phyloP scores from a whole-genome alignment of 92 coral and sea anemone genomes.

The Bergia sp. region DNA sequence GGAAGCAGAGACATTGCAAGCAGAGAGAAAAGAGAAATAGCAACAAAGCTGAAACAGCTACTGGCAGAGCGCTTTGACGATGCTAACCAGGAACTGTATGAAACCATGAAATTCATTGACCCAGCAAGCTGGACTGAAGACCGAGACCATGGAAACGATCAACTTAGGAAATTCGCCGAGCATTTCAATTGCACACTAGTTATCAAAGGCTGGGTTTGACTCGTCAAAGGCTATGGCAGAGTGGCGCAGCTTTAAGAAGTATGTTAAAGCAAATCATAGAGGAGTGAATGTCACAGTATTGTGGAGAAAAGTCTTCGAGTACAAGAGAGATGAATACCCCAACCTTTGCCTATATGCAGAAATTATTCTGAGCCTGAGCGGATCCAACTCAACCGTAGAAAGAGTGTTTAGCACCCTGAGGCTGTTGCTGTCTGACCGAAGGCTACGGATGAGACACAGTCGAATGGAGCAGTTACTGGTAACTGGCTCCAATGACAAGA shows the following conservation, averaged over 20 bases:
- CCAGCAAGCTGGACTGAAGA: conserved; percentile 16
- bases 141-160: conserved; percentile 22
- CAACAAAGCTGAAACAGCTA: conserved; percentile 15
- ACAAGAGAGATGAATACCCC: too few species aligned
- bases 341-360: too few species aligned
- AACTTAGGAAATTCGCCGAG: conserved; percentile 11
- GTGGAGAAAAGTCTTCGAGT: too few species aligned
- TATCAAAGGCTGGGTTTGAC: conserved; percentile 29
- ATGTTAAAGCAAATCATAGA: conserved; percentile 19
- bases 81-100: conserved; percentile 20
- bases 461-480: too few species aligned
- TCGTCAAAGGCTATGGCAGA: not conserved
- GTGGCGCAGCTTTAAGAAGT: conserved; percentile 23
- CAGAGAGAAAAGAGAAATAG: conserved; percentile 22
- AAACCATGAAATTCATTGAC: conserved; percentile 35
- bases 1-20: conserved; percentile 24
- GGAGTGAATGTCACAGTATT: not conserved
- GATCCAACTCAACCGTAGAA: too few species aligned
- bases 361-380: too few species aligned
- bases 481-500: too few species aligned
- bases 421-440: too few species aligned
- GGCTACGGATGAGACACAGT: too few species aligned
- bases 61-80: conserved; percentile 24
- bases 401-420: too few species aligned
- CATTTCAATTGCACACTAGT: conserved; percentile 7